Conservation (phyloP, 2,113 vertebrate species). For the Piprites chloris region DNA sequence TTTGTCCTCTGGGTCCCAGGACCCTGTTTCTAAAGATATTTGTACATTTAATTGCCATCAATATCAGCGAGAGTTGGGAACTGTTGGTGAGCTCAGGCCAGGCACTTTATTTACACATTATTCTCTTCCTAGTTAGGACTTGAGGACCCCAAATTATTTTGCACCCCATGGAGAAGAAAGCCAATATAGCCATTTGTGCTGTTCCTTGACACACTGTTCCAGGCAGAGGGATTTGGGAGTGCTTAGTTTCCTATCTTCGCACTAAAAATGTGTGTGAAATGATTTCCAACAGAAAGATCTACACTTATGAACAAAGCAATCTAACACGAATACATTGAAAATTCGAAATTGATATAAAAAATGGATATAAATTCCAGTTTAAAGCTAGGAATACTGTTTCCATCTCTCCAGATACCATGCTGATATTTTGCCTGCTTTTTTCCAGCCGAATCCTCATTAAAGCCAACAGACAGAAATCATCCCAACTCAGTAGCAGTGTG, state of each 20-base stretch:
- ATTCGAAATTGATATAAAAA: neutral
- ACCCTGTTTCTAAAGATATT: neutral
- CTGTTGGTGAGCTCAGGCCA: neutral
- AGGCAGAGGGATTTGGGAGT: neutral
- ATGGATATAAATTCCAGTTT: neutral
- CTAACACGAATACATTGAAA: neutral
- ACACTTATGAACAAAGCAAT: neutral
- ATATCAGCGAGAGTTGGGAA: neutral
- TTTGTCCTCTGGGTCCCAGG: neutral
- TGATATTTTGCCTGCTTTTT: neutral
- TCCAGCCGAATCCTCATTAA: neutral
- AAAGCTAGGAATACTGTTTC: neutral
- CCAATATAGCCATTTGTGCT: rapidly evolving
- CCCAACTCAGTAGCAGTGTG: rapidly evolving
- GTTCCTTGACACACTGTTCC: neutral
- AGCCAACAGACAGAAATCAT: rapidly evolving
- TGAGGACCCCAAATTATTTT: neutral
- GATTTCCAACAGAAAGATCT: neutral
- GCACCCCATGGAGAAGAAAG: neutral
- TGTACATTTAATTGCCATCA: neutral
- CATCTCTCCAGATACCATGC: neutral
- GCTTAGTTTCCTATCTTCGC: neutral
- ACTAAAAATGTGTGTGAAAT: neutral
- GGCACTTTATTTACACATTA: neutral
- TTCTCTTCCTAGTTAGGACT: neutral